Percentiles rank a stretch among this genome's conserved stretches.
Conservation (phyloP, 1,140 invertebrate species). For the Neuroterus valhalla region DNA sequence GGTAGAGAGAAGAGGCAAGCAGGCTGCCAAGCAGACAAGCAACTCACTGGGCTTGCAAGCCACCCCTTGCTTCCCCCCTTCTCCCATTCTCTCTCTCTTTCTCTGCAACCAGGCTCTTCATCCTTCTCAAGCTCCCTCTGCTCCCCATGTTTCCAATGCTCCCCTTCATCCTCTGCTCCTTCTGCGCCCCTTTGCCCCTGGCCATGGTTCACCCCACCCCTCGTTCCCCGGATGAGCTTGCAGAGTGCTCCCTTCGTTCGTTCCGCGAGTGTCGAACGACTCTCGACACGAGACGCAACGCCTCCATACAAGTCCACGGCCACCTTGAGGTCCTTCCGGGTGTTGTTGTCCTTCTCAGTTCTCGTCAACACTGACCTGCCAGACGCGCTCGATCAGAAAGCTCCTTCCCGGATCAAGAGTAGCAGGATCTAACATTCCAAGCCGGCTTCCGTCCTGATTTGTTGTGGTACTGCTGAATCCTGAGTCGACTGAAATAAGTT, state of each 20-base stretch:
- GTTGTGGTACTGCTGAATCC: too few relatives aligned
- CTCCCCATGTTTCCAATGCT: too few relatives aligned
- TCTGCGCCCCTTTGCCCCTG: slow-evolving; percentile 37
- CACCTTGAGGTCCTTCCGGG: neutral
- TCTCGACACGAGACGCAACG: slow-evolving; percentile 41
- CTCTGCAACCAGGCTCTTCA: too few relatives aligned
- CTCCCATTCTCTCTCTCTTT: too few relatives aligned
- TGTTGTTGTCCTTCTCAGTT: slow-evolving; percentile 29
- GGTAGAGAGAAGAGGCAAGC: slow-evolving; percentile 42
- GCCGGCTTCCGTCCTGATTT: slow-evolving; percentile 1
- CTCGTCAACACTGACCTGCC: slow-evolving; percentile 56
- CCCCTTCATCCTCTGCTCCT: slow-evolving; percentile 34
- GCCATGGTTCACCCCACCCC: slow-evolving; percentile 45
- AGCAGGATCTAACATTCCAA: too few relatives aligned
- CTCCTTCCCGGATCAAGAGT: neutral
- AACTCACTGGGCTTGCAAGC: slow-evolving; percentile 34
- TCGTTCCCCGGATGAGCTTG: slow-evolving; percentile 61
- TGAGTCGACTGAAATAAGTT: too few relatives aligned
- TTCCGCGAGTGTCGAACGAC: slow-evolving; percentile 40
- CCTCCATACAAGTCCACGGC: neutral
- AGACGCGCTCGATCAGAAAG: slow-evolving; percentile 38
- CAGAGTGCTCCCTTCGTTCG: slow-evolving; percentile 58
- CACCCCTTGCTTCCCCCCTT: too few relatives aligned
- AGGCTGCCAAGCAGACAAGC: slow-evolving; percentile 41
- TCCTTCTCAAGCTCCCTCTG: too few relatives aligned